phyloP scores from a whole-genome alignment of 1,140 invertebrate species.

The Monochamus saltuarius region DNA sequence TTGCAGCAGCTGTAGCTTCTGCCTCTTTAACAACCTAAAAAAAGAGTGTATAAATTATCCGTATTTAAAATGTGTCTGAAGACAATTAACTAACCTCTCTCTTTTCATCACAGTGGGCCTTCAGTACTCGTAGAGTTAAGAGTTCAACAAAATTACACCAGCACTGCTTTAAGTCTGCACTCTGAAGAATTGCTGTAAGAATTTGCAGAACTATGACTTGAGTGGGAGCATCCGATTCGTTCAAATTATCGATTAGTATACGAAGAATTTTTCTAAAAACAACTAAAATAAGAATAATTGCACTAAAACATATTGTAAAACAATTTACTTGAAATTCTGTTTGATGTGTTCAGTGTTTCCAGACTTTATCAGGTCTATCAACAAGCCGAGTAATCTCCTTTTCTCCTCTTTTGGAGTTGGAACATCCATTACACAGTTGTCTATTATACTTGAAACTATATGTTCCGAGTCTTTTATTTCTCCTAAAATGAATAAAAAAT shows the following conservation, averaged over 20 bases:
- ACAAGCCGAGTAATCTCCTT: constrained; percentile 46
- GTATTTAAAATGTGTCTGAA: neutral
- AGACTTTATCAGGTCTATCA: constrained; percentile 52
- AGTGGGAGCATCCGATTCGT: constrained; percentile 65
- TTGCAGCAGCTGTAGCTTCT: constrained; percentile 44
- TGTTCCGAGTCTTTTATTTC: constrained; percentile 51
- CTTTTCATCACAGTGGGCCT: constrained; percentile 75
- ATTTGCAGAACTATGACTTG: constrained; percentile 74
- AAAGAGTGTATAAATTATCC: constrained; percentile 3
- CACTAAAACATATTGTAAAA: constrained; percentile 8
- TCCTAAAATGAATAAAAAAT: constrained; percentile 25
- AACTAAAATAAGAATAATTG: constrained; percentile 12
- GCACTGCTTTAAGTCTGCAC: constrained; percentile 69
- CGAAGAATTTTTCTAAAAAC: constrained; percentile 67
- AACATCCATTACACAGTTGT: constrained; percentile 46
- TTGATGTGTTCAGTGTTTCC: constrained; percentile 54
- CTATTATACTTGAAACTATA: constrained; percentile 49
- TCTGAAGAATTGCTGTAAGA: constrained; percentile 78
- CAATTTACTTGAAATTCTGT: constrained; percentile 59
- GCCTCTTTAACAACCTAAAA: constrained; percentile 47
- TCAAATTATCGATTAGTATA: constrained; percentile 71
- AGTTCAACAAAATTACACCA: constrained; percentile 88
- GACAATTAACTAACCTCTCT: constrained; percentile 65
- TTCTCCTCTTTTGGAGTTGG: constrained; percentile 46
- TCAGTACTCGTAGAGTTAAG: constrained; percentile 81